Evolutionary conservation across 2,888 invertebrate genomes (phyloP), one percentile per base, ranked within the genome.

Genomic region (Spodoptera littoralis): DNA sequence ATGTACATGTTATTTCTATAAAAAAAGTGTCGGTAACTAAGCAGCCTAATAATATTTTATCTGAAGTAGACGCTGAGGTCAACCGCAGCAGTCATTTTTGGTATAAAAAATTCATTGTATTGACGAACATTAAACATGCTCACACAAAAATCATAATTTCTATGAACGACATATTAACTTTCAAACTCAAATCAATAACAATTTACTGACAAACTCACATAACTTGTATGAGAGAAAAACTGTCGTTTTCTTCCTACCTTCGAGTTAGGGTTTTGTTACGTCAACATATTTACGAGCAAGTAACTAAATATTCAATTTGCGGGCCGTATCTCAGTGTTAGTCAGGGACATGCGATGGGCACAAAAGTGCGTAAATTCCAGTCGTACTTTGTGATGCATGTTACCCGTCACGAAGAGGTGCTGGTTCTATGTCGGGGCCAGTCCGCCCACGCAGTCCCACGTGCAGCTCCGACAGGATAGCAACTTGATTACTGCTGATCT

Each of bases 401-500:
- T 66, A 30, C 64, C 65, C 69, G 71, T 77, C 66, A 65, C 59
- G 51, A 54, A 52, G 61, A 53, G 61, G 61, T 58, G 70, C 57
- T 70, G 53, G 68, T 67, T 57, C 68, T 30, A 65, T 60, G 73
- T 68, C 53, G 56, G 78, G 84, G 86, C 91, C 85, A 70, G 92
- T 91, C 87, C 92, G 84, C 92, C 92, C 89, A 92, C 92, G 89
- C 88, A 43, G 44, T 42, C 73, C 83, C 87, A 88, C 89, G 87
- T 87, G 88, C 87, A 86, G 72, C 75, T 82, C 78, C 72, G 74
- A 76, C 75, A 78, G 68, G 51, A 66, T 27, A 54, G 74, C 65
- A 59, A 75, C 75, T 80, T 69, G 73, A 71, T 69, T 68, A 61
- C 61, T 60, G 63, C 48, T 70, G 68, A 76, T 73, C 54, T 70